Evolutionary conservation across 2,797 vertebrate genomes (phyloP).

Genomic region (Semotilus atromaculatus): DNA sequence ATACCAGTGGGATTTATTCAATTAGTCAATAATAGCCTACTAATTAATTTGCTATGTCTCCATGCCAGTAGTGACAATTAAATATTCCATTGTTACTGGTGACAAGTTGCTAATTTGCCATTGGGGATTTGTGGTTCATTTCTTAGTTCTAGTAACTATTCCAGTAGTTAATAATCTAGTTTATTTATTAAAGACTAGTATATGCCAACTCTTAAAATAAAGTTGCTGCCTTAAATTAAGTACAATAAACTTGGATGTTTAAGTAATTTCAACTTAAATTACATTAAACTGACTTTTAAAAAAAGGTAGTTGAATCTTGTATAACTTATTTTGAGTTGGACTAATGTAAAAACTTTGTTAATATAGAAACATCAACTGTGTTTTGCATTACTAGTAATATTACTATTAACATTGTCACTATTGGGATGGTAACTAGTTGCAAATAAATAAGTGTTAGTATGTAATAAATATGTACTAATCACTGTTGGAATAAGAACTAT

Average conservation of each 20-base stretch:
- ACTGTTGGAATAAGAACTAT: no score
- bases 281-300: no score
- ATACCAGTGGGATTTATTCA: background rate
- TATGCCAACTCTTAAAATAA: background rate
- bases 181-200: background rate
- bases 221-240: no score
- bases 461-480: background rate
- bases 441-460: background rate
- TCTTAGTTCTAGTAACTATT: background rate
- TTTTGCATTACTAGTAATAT: background rate
- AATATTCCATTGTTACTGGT: background rate
- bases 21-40: background rate
- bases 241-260: no score
- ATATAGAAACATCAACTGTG: background rate
- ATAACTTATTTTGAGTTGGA: no score
- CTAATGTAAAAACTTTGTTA: background rate
- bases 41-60: background rate
- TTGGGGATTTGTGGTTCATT: background rate
- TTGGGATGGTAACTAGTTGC: background rate
- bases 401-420: background rate
- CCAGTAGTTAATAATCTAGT: background rate
- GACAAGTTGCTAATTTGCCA: background rate
- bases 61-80: background rate
- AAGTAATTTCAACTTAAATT: no score
- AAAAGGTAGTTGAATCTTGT: no score